A percentile compares a stretch with the other conserved stretches of the same genome.
phyloP scores from a whole-genome alignment of 2,888 invertebrate genomes.

The Eretmocerus hayati region DNA sequence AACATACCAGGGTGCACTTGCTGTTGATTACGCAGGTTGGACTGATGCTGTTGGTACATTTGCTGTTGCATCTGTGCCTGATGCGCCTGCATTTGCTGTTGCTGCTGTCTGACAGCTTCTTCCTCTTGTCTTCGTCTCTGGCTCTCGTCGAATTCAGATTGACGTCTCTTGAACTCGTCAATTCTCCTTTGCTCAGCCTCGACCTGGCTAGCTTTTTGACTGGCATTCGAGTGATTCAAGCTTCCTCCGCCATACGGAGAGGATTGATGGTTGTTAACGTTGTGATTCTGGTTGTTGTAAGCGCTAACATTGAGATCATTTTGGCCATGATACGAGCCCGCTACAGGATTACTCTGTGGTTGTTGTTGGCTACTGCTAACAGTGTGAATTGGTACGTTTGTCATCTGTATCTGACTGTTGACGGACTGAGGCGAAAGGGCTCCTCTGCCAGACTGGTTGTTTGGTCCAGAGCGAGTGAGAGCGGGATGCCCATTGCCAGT shows the following conservation, averaged over 20 bases:
- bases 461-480: conserved; percentile 30
- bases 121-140: conserved; percentile 50
- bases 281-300: conserved; percentile 27
- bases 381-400: conserved; percentile 39
- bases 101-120: conserved; percentile 39
- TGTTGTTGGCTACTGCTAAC: conserved; percentile 35
- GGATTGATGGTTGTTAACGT: conserved; percentile 25
- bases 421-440: conserved; percentile 41
- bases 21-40: conserved; percentile 36
- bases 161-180: conserved; percentile 53
- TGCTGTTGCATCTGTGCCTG: conserved; percentile 32
- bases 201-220: conserved; percentile 26
- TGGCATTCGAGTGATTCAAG: conserved; percentile 29
- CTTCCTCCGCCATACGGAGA: conserved; percentile 29
- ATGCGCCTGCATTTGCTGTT: conserved; percentile 33
- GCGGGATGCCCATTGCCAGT: conserved; percentile 32
- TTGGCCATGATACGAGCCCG: conserved; percentile 29
- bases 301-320: conserved; percentile 19
- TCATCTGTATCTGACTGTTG: conserved; percentile 40
- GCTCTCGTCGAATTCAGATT: conserved; percentile 51
- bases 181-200: conserved; percentile 47
- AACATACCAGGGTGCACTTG: conserved; percentile 40
- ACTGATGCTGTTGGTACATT: conserved; percentile 34
- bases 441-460: conserved; percentile 37
- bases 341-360: conserved; percentile 1